phyloP scores from a whole-genome alignment of 2,797 vertebrate genomes.

The Bucorvus abyssinicus region DNA sequence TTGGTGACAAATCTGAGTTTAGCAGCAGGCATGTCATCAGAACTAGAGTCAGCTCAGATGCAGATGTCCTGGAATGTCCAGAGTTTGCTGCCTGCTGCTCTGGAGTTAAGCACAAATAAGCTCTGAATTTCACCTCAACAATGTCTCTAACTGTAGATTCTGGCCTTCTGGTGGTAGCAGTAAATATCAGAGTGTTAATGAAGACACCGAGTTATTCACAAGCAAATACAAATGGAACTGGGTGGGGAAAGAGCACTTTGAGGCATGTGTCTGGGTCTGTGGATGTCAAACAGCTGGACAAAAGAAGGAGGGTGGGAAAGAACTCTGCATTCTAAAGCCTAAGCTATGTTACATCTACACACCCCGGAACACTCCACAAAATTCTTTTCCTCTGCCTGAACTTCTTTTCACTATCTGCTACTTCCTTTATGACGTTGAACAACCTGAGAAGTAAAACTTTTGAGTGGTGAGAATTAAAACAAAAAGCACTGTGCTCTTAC shows the following conservation, averaged over 20 bases:
- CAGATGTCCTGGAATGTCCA: conserved; percentile 55
- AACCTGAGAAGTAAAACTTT: conserved; percentile 70
- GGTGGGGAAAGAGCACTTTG: conserved; percentile 42
- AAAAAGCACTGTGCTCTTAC: conserved; percentile 56
- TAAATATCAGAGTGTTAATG: conserved; percentile 13
- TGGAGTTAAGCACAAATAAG: neutral
- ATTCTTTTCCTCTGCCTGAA: neutral
- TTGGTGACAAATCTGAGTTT: conserved; percentile 17
- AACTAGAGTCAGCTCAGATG: conserved; percentile 34
- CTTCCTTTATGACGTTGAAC: conserved; percentile 59
- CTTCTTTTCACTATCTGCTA: conserved; percentile 4
- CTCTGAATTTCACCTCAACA: neutral
- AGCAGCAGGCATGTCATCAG: neutral
- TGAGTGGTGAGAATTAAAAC: conserved; percentile 60
- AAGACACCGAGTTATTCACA: conserved; percentile 61
- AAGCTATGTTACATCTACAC: conserved; percentile 28
- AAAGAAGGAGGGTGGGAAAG: neutral
- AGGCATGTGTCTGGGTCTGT: conserved; percentile 28
- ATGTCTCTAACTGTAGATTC: neutral
- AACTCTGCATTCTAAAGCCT: conserved; percentile 22
- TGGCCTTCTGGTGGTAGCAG: conserved; percentile 13
- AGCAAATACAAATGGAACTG: conserved; percentile 55
- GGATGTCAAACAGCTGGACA: neutral
- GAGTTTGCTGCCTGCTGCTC: conserved; percentile 56
- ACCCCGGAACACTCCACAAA: neutral